Evolutionary conservation across 2,888 invertebrate species (phyloP).

Genomic region (Stegana nigrithorax): DNA sequence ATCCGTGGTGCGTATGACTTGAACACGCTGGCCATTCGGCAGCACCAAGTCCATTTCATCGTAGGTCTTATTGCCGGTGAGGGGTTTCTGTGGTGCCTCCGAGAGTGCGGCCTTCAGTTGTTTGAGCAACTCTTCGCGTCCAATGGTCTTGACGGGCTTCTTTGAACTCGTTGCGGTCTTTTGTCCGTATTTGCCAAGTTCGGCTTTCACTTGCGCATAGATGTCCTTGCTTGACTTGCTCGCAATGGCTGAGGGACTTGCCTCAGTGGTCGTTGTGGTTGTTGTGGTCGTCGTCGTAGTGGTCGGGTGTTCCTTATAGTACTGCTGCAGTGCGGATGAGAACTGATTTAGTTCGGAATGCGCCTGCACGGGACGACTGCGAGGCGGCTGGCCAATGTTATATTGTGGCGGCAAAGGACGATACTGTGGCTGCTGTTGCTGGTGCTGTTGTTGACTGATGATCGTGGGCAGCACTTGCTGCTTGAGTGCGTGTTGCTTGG

Average conservation of each 20-base stretch:
- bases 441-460: slow-evolving; percentile 66
- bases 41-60: slow-evolving; percentile 80
- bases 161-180: slow-evolving; percentile 41
- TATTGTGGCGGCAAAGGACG: slow-evolving; percentile 37
- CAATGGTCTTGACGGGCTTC: slow-evolving; percentile 72
- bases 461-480: slow-evolving; percentile 62
- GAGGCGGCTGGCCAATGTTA: slow-evolving; percentile 58
- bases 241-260: slow-evolving; percentile 65
- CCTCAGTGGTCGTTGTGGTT: slow-evolving; percentile 72
- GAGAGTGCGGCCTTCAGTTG: slow-evolving; percentile 81
- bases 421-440: slow-evolving; percentile 19
- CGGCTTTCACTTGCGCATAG: slow-evolving; percentile 73
- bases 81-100: slow-evolving; percentile 75
- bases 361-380: slow-evolving; percentile 68
- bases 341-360: slow-evolving; percentile 76
- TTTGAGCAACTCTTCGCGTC: slow-evolving; percentile 78
- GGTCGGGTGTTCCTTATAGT: slow-evolving; percentile 77
- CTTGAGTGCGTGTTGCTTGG: slow-evolving; percentile 77
- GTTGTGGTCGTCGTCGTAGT: slow-evolving; percentile 78
- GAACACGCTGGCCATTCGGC: slow-evolving; percentile 81
- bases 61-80: slow-evolving; percentile 75
- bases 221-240: slow-evolving; percentile 72
- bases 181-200: slow-evolving; percentile 62
- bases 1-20: slow-evolving; percentile 78
- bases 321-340: slow-evolving; percentile 75